Percentiles rank a stretch among this genome's conserved stretches.
phyloP scores from a whole-genome alignment of 1,140 invertebrate genomes.

The Drosophila ironensis region DNA sequence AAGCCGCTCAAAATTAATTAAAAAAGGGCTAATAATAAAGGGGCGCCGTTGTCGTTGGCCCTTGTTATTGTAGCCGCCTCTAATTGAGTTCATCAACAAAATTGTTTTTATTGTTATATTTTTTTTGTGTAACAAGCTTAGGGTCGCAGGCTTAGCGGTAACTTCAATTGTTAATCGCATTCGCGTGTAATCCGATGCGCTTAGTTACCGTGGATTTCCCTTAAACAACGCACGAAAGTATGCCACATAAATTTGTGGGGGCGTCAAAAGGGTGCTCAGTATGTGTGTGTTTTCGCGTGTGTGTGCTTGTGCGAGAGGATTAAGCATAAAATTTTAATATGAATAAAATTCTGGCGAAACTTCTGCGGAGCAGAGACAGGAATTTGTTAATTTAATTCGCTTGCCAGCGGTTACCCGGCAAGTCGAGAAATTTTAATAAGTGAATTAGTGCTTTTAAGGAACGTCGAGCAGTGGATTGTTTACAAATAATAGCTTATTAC shows the following conservation, averaged over 20 bases:
- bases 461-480: no score
- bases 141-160: constrained; percentile 43
- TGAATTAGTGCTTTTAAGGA: background rate
- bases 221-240: constrained; percentile 26
- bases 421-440: background rate
- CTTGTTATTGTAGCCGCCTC: constrained; percentile 25
- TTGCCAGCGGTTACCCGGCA: background rate
- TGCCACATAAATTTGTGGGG: constrained; percentile 21
- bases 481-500: no score
- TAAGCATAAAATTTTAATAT: constrained; percentile 17
- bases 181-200: constrained; percentile 61
- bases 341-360: constrained; percentile 7
- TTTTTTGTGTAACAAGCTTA: constrained; percentile 51
- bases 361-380: background rate
- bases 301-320: background rate
- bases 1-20: constrained; percentile 66
- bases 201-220: constrained; percentile 49
- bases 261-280: background rate
- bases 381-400: constrained; percentile 22
- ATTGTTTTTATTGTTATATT: constrained; percentile 5
- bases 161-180: constrained; percentile 56
- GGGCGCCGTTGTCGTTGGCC: constrained; percentile 9
- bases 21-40: constrained; percentile 39
- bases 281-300: background rate
- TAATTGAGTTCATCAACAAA: constrained; percentile 77